Evolutionary conservation across 2,888 invertebrate genomes (phyloP).

Genomic region (Liposcelis brunnea): DNA sequence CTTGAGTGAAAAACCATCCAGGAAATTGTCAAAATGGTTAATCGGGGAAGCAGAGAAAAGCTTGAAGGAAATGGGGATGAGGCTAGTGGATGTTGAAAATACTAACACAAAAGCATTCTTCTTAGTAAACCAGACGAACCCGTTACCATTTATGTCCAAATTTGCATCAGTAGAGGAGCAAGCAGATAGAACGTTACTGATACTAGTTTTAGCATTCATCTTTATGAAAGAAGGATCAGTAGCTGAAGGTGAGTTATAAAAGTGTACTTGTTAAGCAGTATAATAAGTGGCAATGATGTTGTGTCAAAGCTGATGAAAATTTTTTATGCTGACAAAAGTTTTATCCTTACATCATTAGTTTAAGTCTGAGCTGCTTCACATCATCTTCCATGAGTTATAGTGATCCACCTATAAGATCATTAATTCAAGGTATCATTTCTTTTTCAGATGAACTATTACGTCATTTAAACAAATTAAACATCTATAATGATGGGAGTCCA

Average conservation of each 20-base stretch:
- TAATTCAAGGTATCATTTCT: not conserved
- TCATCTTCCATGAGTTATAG: too few species aligned
- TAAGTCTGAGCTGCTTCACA: slow-evolving; percentile 1
- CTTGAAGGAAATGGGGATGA: slow-evolving; percentile 3
- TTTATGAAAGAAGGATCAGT: slow-evolving; percentile 6
- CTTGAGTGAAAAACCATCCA: not conserved
- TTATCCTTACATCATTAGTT: slow-evolving; percentile 5
- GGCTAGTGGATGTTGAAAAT: not conserved
- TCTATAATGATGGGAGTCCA: not conserved
- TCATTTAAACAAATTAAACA: not conserved
- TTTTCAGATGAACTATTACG: not conserved
- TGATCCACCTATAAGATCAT: too few species aligned
- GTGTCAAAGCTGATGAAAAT: not conserved
- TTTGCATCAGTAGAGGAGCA: not conserved
- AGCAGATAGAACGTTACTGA: not conserved
- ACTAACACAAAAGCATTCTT: not conserved
- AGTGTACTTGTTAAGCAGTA: not conserved
- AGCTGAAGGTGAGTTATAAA: not conserved
- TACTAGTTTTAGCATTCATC: slow-evolving; percentile 1
- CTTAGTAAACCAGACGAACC: not conserved
- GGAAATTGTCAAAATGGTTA: not conserved
- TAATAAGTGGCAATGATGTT: not conserved
- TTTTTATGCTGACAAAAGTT: slow-evolving; percentile 1
- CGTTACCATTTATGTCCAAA: not conserved
- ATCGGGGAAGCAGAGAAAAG: not conserved